These are phyloP conservation scores for Nyctibius grandis DNA, from an alignment of 2,797 vertebrate genomes.

Conservation along the genomic window DNA sequence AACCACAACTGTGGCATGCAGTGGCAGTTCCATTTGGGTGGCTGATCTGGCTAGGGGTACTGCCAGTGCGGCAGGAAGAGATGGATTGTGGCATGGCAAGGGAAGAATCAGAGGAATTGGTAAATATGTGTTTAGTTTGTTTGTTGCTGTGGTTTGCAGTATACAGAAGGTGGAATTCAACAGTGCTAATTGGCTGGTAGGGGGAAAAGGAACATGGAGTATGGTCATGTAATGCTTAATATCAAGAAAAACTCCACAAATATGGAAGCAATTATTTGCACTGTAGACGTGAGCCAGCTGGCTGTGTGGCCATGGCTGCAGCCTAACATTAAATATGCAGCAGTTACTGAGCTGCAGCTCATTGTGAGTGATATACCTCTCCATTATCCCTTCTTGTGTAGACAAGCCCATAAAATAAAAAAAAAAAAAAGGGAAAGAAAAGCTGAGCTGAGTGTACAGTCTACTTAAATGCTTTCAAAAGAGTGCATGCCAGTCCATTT, in stretches of 20 bases:
- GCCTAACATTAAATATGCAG: conserved; percentile 38
- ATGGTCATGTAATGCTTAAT: neutral
- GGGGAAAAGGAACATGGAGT: neutral
- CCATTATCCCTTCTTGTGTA: conserved; percentile 15
- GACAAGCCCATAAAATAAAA: neutral
- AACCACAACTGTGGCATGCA: neutral
- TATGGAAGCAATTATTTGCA: neutral
- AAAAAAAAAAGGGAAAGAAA: neutral
- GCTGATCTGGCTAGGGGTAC: neutral
- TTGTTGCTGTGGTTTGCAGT: neutral
- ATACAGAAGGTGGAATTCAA: neutral
- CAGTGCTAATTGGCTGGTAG: neutral
- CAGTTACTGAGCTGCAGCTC: conserved; percentile 17
- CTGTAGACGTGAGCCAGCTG: neutral
- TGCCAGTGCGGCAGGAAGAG: neutral
- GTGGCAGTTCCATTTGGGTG: neutral
- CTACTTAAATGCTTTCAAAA: neutral
- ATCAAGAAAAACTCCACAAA: neutral
- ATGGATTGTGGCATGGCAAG: neutral
- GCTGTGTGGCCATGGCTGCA: neutral
- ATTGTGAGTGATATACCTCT: neutral
- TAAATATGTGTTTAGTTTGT: neutral
- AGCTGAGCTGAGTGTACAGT: neutral
- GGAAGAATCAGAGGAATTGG: neutral
- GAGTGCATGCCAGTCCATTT: neutral